Evolutionary conservation across 2,888 invertebrate species (phyloP).

Genomic region (Cabera pusaria): DNA sequence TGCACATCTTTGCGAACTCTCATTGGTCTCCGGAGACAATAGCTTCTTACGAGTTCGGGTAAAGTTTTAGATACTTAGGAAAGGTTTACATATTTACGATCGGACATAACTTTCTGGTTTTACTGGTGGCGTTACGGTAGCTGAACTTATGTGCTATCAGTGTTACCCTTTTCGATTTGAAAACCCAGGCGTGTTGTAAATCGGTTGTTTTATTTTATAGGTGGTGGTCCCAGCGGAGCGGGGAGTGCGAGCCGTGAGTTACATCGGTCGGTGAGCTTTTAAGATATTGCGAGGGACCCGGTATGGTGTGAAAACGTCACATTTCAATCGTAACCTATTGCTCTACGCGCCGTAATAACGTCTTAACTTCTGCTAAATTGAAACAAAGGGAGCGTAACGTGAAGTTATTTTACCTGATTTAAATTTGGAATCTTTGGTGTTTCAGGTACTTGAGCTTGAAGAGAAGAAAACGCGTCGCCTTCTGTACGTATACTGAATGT

Average conservation of each 20-base stretch:
- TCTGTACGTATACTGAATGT: conserved; percentile 99
- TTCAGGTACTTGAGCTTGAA: conserved; percentile 48
- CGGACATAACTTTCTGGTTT: conserved; percentile 50
- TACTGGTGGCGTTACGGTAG: conserved; percentile 49
- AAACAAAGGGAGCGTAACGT: conserved; percentile 12
- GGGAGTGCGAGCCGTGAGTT: conserved; percentile 47
- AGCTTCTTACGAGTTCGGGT: conserved; percentile 40
- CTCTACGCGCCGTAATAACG: conserved; percentile 21
- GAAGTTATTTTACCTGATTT: conserved; percentile 4
- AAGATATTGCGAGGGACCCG: conserved; percentile 63
- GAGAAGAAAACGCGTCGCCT: conserved; percentile 87
- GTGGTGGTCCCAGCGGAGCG: conserved; percentile 65
- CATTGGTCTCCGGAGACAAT: conserved; percentile 71
- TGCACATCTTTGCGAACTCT: conserved; percentile 44
- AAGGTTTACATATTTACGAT: conserved; percentile 53
- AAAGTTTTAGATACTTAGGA: conserved; percentile 29
- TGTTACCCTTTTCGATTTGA: conserved; percentile 70
- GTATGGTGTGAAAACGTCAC: conserved; percentile 55
- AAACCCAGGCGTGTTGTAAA: conserved; percentile 76
- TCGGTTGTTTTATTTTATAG: conserved; percentile 82
- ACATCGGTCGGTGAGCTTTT: conserved; percentile 66
- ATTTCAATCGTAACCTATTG: conserved; percentile 49
- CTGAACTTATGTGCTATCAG: conserved; percentile 67
- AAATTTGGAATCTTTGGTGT: conserved; percentile 28
- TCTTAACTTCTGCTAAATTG: conserved; percentile 16